Evolutionary conservation across 2,888 invertebrate species (phyloP).

Genomic region (Drosophila maculinotata): DNA sequence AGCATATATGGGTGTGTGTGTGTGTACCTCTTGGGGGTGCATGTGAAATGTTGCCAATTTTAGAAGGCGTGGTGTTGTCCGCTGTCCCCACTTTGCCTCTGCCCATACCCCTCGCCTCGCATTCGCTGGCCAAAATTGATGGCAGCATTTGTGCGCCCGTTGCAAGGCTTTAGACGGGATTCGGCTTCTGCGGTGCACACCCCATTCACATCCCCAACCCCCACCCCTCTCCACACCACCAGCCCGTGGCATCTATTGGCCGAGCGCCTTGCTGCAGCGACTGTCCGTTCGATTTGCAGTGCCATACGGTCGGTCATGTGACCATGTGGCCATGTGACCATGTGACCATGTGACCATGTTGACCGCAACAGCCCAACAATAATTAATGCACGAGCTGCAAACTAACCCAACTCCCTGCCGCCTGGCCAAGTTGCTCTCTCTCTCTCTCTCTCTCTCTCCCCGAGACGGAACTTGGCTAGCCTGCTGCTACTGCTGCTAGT

Average conservation of each 20-base stretch:
- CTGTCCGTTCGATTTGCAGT: constrained; percentile 34
- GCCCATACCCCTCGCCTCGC: not conserved
- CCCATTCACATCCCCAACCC: not conserved
- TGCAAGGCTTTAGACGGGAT: constrained; percentile 33
- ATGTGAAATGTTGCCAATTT: constrained; percentile 62
- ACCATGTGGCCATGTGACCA: constrained; percentile 20
- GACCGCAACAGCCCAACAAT: constrained; percentile 76
- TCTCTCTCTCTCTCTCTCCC: too few relatives aligned
- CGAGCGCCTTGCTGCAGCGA: constrained; percentile 22
- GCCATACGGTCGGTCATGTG: constrained; percentile 8
- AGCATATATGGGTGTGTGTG: constrained; percentile 1
- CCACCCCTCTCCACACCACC: not conserved
- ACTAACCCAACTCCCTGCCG: constrained; percentile 64
- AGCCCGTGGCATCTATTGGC: constrained; percentile 20
- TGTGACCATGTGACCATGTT: constrained; percentile 37
- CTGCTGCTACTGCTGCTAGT: constrained; percentile 23
- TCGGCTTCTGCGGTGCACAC: constrained; percentile 37
- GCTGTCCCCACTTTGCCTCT: constrained; percentile 1
- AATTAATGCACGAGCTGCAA: constrained; percentile 79
- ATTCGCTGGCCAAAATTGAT: constrained; percentile 46
- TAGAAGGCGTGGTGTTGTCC: too few relatives aligned
- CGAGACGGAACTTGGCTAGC: constrained; percentile 19
- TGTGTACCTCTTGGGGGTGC: constrained; percentile 11
- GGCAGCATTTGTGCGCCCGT: constrained; percentile 47
- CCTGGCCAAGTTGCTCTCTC: constrained; percentile 33